Conservation (phyloP, 2,113 vertebrate genomes). For the Labeo rohita region DNA sequence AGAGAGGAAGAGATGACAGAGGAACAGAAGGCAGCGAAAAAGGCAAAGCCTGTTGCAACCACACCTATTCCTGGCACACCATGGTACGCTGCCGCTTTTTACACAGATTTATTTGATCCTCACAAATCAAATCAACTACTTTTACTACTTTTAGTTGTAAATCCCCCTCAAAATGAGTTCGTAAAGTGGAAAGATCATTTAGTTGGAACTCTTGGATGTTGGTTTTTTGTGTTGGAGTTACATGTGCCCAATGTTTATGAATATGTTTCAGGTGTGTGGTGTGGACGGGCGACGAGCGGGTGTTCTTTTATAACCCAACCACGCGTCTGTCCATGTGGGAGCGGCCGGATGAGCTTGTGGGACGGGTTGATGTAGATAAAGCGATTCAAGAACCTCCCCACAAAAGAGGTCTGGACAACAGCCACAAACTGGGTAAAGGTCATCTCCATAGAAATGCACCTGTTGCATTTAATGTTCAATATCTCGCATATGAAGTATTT, state of each 20-base stretch:
- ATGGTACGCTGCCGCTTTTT: conserved; percentile 77
- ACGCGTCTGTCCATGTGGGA: conserved; percentile 99
- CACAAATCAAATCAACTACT: not conserved
- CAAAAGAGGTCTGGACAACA: conserved; percentile 91
- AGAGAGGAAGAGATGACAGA: conserved; percentile 98
- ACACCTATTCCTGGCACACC: conserved; percentile 97
- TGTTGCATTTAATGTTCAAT: not conserved
- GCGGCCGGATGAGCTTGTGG: conserved; percentile 93
- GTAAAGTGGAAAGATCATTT: not conserved
- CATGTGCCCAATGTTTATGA: not conserved
- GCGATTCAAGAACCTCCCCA: conserved; percentile 97
- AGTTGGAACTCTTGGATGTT: not conserved
- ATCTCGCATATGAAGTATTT: not conserved
- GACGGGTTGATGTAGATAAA: conserved; percentile 95
- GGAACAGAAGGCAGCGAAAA: conserved; percentile 96
- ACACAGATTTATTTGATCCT: not conserved
- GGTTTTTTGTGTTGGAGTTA: not conserved
- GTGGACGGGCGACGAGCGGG: conserved; percentile 95
- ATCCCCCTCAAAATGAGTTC: not conserved
- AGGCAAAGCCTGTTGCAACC: conserved; percentile 94
- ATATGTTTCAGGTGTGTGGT: conserved; percentile 88
- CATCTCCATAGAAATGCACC: not conserved
- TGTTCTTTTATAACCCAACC: conserved; percentile 98
- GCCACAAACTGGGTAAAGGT: conserved; percentile 84
- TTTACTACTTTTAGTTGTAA: not conserved